phyloP scores from a whole-genome alignment of 2,113 vertebrate species.

The Capreolus pygargus region DNA sequence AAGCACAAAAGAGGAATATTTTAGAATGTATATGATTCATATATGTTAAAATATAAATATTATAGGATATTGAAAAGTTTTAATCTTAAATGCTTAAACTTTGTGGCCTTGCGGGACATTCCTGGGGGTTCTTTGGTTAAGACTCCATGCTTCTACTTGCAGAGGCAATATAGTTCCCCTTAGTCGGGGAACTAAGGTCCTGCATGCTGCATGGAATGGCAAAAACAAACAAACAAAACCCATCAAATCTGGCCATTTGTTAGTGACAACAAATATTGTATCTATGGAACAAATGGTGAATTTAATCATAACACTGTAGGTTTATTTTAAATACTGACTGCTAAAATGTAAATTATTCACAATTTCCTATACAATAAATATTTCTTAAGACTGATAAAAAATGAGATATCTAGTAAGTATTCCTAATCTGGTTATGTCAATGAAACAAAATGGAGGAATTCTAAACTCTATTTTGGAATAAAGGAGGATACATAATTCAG shows the following conservation, averaged over 20 bases:
- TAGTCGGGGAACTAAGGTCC: background rate
- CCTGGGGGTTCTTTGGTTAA: background rate
- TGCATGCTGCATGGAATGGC: background rate
- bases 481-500: background rate
- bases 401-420: background rate
- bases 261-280: background rate
- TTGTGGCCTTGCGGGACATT: background rate
- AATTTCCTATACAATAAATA: background rate
- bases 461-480: background rate
- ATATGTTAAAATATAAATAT: background rate
- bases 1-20: background rate
- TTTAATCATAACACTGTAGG: background rate
- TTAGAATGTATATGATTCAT: background rate
- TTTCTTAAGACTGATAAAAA: background rate
- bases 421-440: background rate
- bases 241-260: background rate
- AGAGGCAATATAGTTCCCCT: background rate
- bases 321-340: slow-evolving; percentile 15
- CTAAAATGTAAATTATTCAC: background rate
- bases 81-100: background rate
- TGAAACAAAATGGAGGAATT: background rate
- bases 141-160: background rate
- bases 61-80: background rate
- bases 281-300: background rate
- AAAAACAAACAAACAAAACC: background rate